These are phyloP conservation scores for Leptinotarsa haldemani DNA, from an alignment of 2,888 invertebrate genomes.

Conservation along the genomic window DNA sequence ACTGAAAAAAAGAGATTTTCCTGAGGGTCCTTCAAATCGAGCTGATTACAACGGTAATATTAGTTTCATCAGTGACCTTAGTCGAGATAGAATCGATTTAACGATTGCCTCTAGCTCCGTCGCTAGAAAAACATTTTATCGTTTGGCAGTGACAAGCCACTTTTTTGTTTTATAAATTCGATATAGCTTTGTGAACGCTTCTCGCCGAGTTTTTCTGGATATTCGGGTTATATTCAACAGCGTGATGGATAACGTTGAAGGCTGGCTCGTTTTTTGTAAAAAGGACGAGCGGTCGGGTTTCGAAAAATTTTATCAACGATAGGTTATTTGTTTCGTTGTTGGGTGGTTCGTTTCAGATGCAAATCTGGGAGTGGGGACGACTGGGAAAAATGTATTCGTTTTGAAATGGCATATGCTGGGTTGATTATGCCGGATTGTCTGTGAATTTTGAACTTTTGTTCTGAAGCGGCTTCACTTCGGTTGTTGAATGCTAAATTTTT, in stretches of 20 bases:
- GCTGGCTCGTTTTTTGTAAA: background rate
- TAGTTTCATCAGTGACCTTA: slow-evolving; percentile 10
- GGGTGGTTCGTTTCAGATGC: background rate
- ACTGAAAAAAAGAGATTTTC: background rate
- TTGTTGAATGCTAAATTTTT: too few species aligned
- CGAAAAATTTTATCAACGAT: background rate
- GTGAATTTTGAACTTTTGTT: too few species aligned
- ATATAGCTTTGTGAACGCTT: slow-evolving; percentile 14
- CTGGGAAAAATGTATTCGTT: too few species aligned
- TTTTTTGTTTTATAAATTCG: slow-evolving; percentile 25
- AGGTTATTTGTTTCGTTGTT: slow-evolving; percentile 3
- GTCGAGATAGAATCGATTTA: background rate
- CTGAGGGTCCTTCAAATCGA: background rate
- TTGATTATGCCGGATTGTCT: too few species aligned
- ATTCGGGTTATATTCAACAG: slow-evolving; percentile 22
- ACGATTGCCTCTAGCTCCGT: slow-evolving; percentile 7
- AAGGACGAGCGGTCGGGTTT: background rate
- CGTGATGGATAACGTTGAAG: slow-evolving; percentile 18
- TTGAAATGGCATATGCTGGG: too few species aligned
- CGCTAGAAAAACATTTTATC: slow-evolving; percentile 23
- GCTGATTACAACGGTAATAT: background rate
- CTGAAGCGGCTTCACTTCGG: too few species aligned
- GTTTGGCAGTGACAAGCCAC: slow-evolving; percentile 19
- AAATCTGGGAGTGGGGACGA: background rate
- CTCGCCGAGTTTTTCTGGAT: slow-evolving; percentile 15